Conservation (phyloP, 2,113 vertebrate genomes). For the Syngnathus typhle region DNA sequence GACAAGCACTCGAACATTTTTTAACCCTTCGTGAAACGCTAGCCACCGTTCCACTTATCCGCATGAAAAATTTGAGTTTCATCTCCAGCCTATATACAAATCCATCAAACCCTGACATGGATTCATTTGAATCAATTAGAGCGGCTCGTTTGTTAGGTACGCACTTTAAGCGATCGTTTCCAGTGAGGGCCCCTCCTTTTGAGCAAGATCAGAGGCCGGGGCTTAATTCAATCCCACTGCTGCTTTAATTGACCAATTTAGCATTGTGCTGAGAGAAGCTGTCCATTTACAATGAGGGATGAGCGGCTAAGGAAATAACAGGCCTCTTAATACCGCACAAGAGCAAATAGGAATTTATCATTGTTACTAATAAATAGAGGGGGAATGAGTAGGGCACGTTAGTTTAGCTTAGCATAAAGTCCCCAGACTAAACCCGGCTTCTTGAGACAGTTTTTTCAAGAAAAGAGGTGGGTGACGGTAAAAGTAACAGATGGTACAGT, state of each 20-base stretch:
- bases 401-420: conserved; percentile 37
- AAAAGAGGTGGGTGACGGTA: not conserved
- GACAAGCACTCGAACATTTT: conserved; percentile 39
- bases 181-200: conserved; percentile 49
- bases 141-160: conserved; percentile 57
- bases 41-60: conserved; percentile 24
- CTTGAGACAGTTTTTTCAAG: conserved; percentile 10
- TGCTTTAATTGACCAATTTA: conserved; percentile 73
- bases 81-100: conserved; percentile 45
- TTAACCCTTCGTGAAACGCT: conserved; percentile 44
- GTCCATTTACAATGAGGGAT: conserved; percentile 71
- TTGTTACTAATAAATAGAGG: conserved; percentile 51
- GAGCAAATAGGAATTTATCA: conserved; percentile 62
- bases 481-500: not conserved
- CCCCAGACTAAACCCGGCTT: not conserved
- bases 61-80: conserved; percentile 46
- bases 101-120: conserved; percentile 62
- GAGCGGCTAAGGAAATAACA: conserved; percentile 62
- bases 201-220: conserved; percentile 57
- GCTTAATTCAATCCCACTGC: conserved; percentile 71
- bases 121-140: conserved; percentile 70
- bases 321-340: conserved; percentile 58
- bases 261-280: conserved; percentile 69
- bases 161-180: conserved; percentile 61
- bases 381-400: conserved; percentile 49